A percentile compares a stretch with the other conserved stretches of the same genome.
These are phyloP conservation scores for Varanus komodoensis DNA, from an alignment of 2,113 vertebrate species.

Conservation along the genomic window DNA sequence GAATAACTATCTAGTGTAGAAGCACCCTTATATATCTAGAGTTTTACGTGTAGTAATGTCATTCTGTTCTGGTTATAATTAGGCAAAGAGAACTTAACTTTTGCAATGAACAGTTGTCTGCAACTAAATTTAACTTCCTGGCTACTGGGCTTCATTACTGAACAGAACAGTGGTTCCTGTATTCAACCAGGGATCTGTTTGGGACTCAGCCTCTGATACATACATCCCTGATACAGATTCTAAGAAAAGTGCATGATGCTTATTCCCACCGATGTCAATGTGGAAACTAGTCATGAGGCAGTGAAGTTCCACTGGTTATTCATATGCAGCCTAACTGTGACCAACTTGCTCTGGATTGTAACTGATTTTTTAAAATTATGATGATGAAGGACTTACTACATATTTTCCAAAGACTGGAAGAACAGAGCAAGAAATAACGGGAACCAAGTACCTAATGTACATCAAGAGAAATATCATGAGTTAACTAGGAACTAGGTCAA, in stretches of 20 bases:
- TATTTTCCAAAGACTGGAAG: conserved; percentile 68
- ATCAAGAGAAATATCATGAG: conserved; percentile 52
- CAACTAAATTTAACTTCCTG: conserved; percentile 24
- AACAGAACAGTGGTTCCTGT: background rate
- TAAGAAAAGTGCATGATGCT: too few species aligned
- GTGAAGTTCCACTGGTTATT: background rate
- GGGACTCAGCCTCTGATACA: too few species aligned
- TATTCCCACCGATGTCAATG: conserved; percentile 37
- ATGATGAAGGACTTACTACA: conserved; percentile 31
- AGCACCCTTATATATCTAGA: too few species aligned
- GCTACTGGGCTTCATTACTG: conserved; percentile 27
- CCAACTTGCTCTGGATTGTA: background rate
- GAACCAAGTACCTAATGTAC: conserved; percentile 45
- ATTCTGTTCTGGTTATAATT: background rate
- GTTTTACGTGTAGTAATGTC: background rate
- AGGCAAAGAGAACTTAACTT: background rate
- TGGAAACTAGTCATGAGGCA: background rate
- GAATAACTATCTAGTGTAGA: too few species aligned
- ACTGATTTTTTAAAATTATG: background rate
- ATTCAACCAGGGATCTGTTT: background rate
- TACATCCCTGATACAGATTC: too few species aligned
- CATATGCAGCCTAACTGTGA: background rate
- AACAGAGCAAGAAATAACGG: conserved; percentile 69
- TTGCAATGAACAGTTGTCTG: conserved; percentile 17
- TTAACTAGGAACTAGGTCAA: conserved; percentile 64